Evolutionary conservation across 2,113 vertebrate species (phyloP).

Genomic region (Gymnogyps californianus): DNA sequence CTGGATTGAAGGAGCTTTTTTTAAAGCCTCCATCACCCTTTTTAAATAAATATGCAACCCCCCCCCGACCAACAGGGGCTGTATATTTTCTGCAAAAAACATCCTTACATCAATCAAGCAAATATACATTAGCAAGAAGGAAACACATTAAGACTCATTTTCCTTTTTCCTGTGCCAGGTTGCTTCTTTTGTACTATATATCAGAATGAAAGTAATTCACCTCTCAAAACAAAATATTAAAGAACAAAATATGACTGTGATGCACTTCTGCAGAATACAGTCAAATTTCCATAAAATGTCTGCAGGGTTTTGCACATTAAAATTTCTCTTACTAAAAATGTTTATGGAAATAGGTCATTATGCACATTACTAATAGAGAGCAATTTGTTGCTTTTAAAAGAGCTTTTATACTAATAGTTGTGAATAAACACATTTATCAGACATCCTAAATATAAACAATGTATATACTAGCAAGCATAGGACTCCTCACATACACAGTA

Average conservation of each 20-base stretch:
- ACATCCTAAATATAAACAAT: slow-evolving; percentile 60
- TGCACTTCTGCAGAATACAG: slow-evolving; percentile 41
- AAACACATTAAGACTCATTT: slow-evolving; percentile 49
- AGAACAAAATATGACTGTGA: slow-evolving; percentile 54
- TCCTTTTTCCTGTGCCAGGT: slow-evolving; percentile 19
- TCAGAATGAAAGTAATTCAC: slow-evolving; percentile 59
- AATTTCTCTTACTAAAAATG: slow-evolving; percentile 67
- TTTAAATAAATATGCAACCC: not conserved
- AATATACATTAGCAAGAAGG: slow-evolving; percentile 35
- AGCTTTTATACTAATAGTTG: slow-evolving; percentile 68
- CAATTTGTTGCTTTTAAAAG: slow-evolving; percentile 73
- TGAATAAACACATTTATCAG: slow-evolving; percentile 68
- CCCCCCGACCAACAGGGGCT: not conserved
- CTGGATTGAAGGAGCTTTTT: not conserved
- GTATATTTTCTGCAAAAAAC: slow-evolving; percentile 1
- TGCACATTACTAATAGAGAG: slow-evolving; percentile 64
- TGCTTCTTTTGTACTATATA: slow-evolving; percentile 45
- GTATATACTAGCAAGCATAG: not conserved
- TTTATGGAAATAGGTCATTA: slow-evolving; percentile 76
- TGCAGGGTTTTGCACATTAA: slow-evolving; percentile 72
- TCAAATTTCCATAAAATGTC: slow-evolving; percentile 73
- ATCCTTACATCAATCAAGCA: slow-evolving; percentile 15
- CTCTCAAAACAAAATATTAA: slow-evolving; percentile 67
- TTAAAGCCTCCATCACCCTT: not conserved
- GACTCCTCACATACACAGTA: not conserved